Conservation (phyloP, 2,888 invertebrate species). For the Microctonus brassicae region DNA sequence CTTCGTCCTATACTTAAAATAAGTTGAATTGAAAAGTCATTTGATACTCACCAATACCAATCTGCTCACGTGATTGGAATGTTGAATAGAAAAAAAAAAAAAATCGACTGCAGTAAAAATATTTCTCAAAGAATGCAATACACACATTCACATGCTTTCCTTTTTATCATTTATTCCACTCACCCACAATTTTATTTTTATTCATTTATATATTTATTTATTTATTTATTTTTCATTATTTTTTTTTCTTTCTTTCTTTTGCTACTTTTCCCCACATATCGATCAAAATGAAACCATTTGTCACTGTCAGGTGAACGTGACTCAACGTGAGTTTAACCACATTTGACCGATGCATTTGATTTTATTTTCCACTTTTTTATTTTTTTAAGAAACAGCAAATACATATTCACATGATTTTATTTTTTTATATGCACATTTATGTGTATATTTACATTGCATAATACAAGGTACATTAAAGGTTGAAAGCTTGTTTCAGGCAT, state of each 20-base stretch:
- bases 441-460: conserved; percentile 1
- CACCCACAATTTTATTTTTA: background rate
- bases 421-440: background rate
- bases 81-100: no score
- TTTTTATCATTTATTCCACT: conserved; percentile 3
- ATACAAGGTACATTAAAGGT: background rate
- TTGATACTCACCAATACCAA: background rate
- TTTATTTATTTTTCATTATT: background rate
- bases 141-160: no score
- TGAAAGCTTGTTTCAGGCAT: background rate
- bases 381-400: background rate
- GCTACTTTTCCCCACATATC: conserved; percentile 32
- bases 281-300: conserved; percentile 47
- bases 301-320: conserved; percentile 50
- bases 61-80: no score
- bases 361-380: background rate
- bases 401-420: background rate
- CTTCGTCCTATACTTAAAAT: conserved; percentile 19
- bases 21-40: conserved; percentile 39
- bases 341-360: conserved; percentile 41
- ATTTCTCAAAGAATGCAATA: no score
- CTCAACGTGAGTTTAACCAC: conserved; percentile 41
- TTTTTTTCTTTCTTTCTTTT: background rate
- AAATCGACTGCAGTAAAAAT: no score
- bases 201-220: no score